Percentiles rank a stretch among this genome's conserved stretches.
Conservation (phyloP, 2,888 invertebrate species). For the Orthonevra nobilis region DNA sequence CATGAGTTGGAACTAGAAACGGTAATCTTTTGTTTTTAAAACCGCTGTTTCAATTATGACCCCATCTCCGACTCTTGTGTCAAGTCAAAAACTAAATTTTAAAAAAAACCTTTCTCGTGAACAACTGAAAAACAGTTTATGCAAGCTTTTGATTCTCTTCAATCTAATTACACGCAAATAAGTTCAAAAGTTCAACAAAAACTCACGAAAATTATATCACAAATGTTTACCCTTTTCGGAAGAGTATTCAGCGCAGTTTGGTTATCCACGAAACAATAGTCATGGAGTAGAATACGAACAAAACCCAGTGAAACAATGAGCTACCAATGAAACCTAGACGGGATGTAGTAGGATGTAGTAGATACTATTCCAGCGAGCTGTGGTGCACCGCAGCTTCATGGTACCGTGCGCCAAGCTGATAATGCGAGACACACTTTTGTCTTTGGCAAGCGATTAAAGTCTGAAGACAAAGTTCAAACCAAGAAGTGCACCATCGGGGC, state of each 20-base stretch:
- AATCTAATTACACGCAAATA: conserved; percentile 61
- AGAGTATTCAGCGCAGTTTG: conserved; percentile 21
- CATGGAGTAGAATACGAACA: conserved; percentile 7
- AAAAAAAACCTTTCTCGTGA: no score
- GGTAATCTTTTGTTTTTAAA: no score
- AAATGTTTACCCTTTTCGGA: conserved; percentile 41
- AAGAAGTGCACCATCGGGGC: conserved; percentile 61
- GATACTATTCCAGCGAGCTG: conserved; percentile 20
- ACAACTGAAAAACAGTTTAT: no score
- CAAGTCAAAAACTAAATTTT: no score
- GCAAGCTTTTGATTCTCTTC: no score
- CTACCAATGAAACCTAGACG: conserved; percentile 31
- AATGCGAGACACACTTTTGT: conserved; percentile 68
- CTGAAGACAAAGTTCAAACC: conserved; percentile 64
- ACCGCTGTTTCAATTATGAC: no score
- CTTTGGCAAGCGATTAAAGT: conserved; percentile 65
- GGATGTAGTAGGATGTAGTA: conserved; percentile 13
- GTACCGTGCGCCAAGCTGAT: conserved; percentile 21
- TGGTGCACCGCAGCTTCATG: conserved; percentile 23
- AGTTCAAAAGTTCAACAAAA: conserved; percentile 57
- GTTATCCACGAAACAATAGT: conserved; percentile 64
- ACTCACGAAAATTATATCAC: conserved; percentile 49
- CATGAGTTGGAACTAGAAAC: no score
- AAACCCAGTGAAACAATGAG: conserved; percentile 23
- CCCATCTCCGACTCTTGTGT: no score